Evolutionary conservation across 2,113 vertebrate species (phyloP), one percentile per base, ranked within the genome.

Genomic region (Tamias sibiricus): DNA sequence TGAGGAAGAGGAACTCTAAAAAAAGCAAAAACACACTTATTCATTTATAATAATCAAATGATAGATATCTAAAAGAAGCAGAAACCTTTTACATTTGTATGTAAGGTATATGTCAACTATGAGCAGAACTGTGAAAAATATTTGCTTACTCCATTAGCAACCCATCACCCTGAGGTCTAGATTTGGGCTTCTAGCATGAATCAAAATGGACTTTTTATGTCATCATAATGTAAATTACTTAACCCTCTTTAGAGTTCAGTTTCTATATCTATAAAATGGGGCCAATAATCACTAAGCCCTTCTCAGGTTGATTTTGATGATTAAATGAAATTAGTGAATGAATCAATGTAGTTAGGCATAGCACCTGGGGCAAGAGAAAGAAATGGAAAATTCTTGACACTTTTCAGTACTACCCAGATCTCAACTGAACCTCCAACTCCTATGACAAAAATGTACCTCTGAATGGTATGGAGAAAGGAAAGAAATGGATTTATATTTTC

Each of bases 1-100:
- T 98, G 99, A 96, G 99, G 80, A 97, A 99, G 98, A 24, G 99
- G 99, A 94, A 99, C 99, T 95, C 99, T 99, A 30, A 81, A 95
- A 95, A 87, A 92, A 95, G 30, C 0, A 96, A 66, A 93, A 75
- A 91, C 6, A 95, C 0, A 0, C 14, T 47, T 13, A 90, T 35
- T 93, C 9, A 74, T 37, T 97, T 93, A 49, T 30, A 94, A 54
- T 19, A 76, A 97, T 90, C 40, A 75, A 59, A 79, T 85, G 11
- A 91, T 26, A 80, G 4, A 20, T 64, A 68, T 49, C 28, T 59
- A 90, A 94, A 80, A 90, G 87, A 59, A 71, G 47, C 35, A 88
- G 26, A 82, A 86, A 6, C 3, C 14, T 35, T 35, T 72, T 81
- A 72, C 1, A 86, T 59, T 83, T 40, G 47, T 12, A 75, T 14